Conservation (phyloP, 2,888 invertebrate species). For the Aleiodes testaceus region DNA sequence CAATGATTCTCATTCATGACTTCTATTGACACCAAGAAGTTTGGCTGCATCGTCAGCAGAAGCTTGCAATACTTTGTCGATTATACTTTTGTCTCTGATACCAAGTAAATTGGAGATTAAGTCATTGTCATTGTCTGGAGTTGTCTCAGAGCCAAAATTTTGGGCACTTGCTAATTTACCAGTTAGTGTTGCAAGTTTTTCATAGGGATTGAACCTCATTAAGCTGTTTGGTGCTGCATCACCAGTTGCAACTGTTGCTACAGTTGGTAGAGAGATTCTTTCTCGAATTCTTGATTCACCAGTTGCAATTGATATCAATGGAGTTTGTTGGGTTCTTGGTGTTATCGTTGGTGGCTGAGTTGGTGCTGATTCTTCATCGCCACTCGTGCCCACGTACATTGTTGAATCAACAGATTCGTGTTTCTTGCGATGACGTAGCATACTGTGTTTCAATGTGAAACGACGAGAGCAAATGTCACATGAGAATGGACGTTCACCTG, state of each 20-base stretch:
- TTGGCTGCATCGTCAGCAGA: constrained; percentile 90
- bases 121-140: constrained; percentile 76
- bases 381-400: constrained; percentile 75
- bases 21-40: constrained; percentile 86
- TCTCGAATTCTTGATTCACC: constrained; percentile 59
- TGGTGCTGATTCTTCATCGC: constrained; percentile 73
- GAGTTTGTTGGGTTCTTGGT: constrained; percentile 61
- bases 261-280: constrained; percentile 64
- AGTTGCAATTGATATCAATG: constrained; percentile 52
- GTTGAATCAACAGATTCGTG: constrained; percentile 79
- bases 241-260: constrained; percentile 64
- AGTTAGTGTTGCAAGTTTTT: constrained; percentile 64
- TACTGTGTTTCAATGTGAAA: constrained; percentile 95
- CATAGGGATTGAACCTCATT: constrained; percentile 65
- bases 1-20: constrained; percentile 64
- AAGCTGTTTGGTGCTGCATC: constrained; percentile 67
- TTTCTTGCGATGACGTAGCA: constrained; percentile 94
- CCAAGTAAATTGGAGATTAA: constrained; percentile 92
- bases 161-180: constrained; percentile 73
- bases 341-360: constrained; percentile 64
- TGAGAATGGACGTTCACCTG: constrained; percentile 92
- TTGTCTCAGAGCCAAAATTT: constrained; percentile 60
- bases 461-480: constrained; percentile 91
- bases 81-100: constrained; percentile 87
- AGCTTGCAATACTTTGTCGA: constrained; percentile 88